These are phyloP conservation scores for Sebastes taczanowskii DNA, from an alignment of 2,797 vertebrate genomes.

Conservation along the genomic window DNA sequence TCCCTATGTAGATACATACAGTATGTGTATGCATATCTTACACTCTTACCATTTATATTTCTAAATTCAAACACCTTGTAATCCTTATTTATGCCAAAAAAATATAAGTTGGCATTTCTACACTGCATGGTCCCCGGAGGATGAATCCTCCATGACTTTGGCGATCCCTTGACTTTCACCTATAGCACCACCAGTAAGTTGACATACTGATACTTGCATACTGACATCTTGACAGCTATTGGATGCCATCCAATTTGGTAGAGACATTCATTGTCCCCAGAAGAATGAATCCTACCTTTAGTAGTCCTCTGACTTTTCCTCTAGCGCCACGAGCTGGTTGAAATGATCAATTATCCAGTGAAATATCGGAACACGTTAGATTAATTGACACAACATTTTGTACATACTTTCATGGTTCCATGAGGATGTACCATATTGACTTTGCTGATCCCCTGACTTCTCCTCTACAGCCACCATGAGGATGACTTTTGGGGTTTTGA, in stretches of 20 bases:
- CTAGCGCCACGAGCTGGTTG: neutral
- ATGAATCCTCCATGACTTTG: neutral
- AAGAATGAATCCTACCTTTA: neutral
- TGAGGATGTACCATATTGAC: neutral
- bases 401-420: neutral
- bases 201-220: too few species aligned
- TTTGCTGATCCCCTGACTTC: neutral
- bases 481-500: neutral
- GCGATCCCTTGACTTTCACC: neutral
- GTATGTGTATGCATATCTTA: neutral
- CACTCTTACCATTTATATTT: neutral
- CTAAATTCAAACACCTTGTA: neutral
- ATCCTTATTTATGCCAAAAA: neutral
- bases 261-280: neutral
- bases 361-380: neutral
- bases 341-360: neutral
- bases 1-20: neutral
- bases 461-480: neutral
- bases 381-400: neutral
- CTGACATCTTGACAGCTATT: neutral
- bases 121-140: neutral
- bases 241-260: neutral
- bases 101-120: neutral
- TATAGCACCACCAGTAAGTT: neutral
- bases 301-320: neutral